Base-by-base conservation (phyloP, 2,113 vertebrate genomes). In the Chlamydotis undulata region DNA sequence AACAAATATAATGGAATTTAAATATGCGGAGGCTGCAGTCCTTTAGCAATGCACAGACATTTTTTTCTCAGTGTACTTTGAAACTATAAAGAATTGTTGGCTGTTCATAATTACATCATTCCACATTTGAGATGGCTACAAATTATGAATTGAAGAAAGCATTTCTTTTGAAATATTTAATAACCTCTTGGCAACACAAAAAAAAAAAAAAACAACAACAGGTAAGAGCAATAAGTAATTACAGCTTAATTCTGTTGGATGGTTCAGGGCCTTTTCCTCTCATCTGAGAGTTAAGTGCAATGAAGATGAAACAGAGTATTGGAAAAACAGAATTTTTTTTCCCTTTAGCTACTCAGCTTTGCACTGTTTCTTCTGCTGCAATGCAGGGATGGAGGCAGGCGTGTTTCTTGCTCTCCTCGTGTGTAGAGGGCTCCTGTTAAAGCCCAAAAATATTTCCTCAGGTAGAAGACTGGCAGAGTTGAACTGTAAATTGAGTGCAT, bases 1-100 rank as follows among this genome's bases (percentile, higher is more conserved):
- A 89, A 81, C 21, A 90, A 95, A 81, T 89, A 31, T n/a, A 93
- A 84, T 91, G 45, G 65, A 64, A 82, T 90, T 95, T 89, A 89
- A 91, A 75, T 92, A 82, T 22, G 10, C 76, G 80, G 52, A 92
- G 41, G 24, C 37, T 78, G 45, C 39, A 64, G 55, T 92, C 35
- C 43, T 93, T 78, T 52, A 95, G 52, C 33, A 53, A 39, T 43
- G 13, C 56, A 43, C 35, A 63, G 31, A 19, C 25, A 1, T 33
- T 55, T 55, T 65, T 80, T 77, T 77, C n/a, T 23, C 25, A 45
- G 14, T 37, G 19, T 84, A 57, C 49, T 94, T 84, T 71, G 45
- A 83, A 45, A 56, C 35, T 24, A 4, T 49, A 31, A 81, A 65
- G 39, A 60, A 55, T 60, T 90, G 81, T 74, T 84, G 10, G 12